Conservation (phyloP, 2,888 invertebrate species). For the Synergus umbraculus region DNA sequence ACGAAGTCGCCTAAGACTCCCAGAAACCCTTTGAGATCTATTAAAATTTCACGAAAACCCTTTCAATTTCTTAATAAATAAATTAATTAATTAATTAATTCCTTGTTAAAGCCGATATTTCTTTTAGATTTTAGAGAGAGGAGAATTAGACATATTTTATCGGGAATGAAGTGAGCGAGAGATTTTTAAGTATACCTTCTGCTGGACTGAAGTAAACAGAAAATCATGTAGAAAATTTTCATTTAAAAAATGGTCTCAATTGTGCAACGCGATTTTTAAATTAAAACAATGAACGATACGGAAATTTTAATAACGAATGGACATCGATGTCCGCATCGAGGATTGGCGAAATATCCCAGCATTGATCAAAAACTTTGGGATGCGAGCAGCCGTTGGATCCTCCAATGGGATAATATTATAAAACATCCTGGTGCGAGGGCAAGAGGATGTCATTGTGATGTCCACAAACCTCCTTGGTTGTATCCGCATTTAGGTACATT, state of each 20-base stretch:
- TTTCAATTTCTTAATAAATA: no score
- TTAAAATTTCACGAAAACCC: no score
- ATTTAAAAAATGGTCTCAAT: conserved; percentile 20
- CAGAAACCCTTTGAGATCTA: no score
- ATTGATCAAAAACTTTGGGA: conserved; percentile 77
- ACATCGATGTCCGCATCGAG: conserved; percentile 72
- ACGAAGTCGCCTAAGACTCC: no score
- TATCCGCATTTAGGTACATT: conserved; percentile 72
- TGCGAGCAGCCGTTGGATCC: conserved; percentile 78
- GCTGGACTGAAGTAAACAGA: conserved; percentile 32
- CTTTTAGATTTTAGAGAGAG: neutral
- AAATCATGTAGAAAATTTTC: conserved; percentile 23
- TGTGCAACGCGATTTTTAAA: conserved; percentile 25
- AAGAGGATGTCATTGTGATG: conserved; percentile 77
- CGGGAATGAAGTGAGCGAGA: neutral
- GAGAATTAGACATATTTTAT: neutral
- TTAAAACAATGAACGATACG: conserved; percentile 64
- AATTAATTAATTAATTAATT: no score
- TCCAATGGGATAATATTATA: conserved; percentile 79
- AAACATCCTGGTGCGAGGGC: conserved; percentile 77
- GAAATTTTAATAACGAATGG: conserved; percentile 62
- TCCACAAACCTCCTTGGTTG: conserved; percentile 75
- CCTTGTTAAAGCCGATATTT: neutral
- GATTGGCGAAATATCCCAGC: conserved; percentile 74
- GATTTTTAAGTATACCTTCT: neutral